Evolutionary conservation across 2,888 invertebrate species (phyloP).

Genomic region (Drosophila cyrtoloma): DNA sequence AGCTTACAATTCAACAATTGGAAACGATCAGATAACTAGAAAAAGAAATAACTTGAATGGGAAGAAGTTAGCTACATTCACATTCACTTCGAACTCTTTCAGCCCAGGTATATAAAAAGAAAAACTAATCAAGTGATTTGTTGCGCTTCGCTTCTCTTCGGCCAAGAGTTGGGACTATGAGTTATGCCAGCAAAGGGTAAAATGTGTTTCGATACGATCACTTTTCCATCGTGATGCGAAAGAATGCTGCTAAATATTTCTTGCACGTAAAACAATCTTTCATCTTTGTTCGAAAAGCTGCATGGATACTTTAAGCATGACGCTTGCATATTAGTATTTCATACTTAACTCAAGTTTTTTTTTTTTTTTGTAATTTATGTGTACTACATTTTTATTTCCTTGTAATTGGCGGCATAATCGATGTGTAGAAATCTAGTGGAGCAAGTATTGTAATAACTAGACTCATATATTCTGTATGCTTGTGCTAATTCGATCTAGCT

Average conservation of each 20-base stretch:
- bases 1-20: not conserved
- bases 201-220: conserved; percentile 72
- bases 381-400: not conserved
- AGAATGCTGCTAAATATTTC: conserved; percentile 53
- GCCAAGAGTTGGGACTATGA: conserved; percentile 36
- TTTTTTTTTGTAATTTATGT: not conserved
- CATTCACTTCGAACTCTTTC: not conserved
- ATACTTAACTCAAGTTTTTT: not conserved
- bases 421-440: conserved; percentile 61
- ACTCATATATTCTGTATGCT: not conserved
- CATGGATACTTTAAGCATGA: not conserved
- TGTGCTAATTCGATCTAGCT: not conserved
- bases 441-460: conserved; percentile 2
- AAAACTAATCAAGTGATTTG: conserved; percentile 77
- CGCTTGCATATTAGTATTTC: too few relatives aligned
- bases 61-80: conserved; percentile 19
- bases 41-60: not conserved
- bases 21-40: not conserved
- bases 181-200: conserved; percentile 57
- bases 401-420: conserved; percentile 42
- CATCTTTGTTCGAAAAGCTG: conserved; percentile 39
- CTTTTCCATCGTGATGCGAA: conserved; percentile 61
- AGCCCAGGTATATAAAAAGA: conserved; percentile 48
- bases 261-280: conserved; percentile 49
- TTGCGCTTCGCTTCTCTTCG: conserved; percentile 57